These are phyloP conservation scores for Tenthredo amoena DNA, from an alignment of 2,888 invertebrate genomes.

Conservation along the genomic window DNA sequence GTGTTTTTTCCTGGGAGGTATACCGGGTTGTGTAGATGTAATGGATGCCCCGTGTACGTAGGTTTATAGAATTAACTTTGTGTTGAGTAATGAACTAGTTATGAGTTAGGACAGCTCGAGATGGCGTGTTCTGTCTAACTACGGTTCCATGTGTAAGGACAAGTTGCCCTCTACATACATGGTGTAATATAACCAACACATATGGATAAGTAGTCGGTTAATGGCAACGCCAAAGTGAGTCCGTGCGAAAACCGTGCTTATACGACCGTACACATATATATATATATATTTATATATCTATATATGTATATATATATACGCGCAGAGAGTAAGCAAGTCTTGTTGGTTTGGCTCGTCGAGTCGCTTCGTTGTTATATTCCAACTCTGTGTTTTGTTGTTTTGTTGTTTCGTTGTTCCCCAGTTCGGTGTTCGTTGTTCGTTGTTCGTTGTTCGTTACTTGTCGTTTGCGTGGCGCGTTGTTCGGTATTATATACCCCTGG, in stretches of 20 bases:
- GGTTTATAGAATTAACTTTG: conserved; percentile 58
- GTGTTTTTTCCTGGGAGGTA: neutral
- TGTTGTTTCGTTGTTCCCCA: conserved; percentile 14
- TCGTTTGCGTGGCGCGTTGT: conserved; percentile 16
- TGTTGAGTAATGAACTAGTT: conserved; percentile 63
- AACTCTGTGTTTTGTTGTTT: neutral
- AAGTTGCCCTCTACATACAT: neutral
- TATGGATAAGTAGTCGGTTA: conserved; percentile 35
- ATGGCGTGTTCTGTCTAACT: conserved; percentile 44
- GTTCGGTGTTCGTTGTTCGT: conserved; percentile 40
- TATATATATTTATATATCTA: neutral
- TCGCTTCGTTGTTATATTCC: neutral
- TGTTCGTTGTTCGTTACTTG: conserved; percentile 39
- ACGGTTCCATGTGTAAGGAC: neutral
- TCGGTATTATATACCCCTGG: neutral
- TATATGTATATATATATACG: neutral
- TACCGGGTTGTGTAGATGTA: neutral
- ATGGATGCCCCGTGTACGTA: conserved; percentile 32
- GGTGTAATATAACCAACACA: neutral
- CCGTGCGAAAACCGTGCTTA: conserved; percentile 21
- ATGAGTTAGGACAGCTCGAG: conserved; percentile 58
- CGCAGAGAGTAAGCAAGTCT: neutral
- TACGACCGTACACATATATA: neutral
- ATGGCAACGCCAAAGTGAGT: conserved; percentile 17
- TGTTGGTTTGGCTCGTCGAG: neutral